Conservation (phyloP, 1,140 invertebrate genomes). For the Lucilia sericata region DNA sequence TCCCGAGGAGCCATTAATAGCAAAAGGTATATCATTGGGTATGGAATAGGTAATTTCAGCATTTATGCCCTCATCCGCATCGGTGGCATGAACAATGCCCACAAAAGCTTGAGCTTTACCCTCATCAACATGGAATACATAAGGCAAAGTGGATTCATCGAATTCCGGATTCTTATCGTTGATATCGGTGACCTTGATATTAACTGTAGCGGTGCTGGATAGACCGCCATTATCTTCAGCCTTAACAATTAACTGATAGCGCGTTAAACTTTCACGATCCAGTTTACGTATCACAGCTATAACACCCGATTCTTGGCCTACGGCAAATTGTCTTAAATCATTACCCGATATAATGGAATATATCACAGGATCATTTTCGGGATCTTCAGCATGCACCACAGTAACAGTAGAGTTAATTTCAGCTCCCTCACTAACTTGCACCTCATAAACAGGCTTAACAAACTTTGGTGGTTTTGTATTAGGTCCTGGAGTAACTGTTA, state of each 20-base stretch:
- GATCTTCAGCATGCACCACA: slow-evolving; percentile 83
- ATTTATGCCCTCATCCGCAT: slow-evolving; percentile 82
- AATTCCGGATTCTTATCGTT: slow-evolving; percentile 92
- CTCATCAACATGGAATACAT: slow-evolving; percentile 86
- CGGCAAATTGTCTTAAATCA: slow-evolving; percentile 85
- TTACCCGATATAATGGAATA: slow-evolving; percentile 90
- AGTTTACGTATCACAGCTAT: slow-evolving; percentile 85
- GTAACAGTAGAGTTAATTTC: slow-evolving; percentile 87
- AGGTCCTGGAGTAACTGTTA: slow-evolving; percentile 83
- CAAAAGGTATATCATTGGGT: slow-evolving; percentile 82
- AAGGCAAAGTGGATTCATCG: slow-evolving; percentile 76
- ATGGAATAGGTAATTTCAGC: slow-evolving; percentile 77
- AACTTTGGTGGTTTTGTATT: slow-evolving; percentile 88
- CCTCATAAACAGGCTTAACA: slow-evolving; percentile 82
- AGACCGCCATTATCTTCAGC: slow-evolving; percentile 88
- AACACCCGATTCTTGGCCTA: slow-evolving; percentile 84
- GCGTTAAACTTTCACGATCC: slow-evolving; percentile 87
- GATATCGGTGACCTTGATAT: slow-evolving; percentile 89
- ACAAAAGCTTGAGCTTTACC: slow-evolving; percentile 77
- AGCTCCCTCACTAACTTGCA: slow-evolving; percentile 88
- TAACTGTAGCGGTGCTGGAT: slow-evolving; percentile 83
- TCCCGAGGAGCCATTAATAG: slow-evolving; percentile 81
- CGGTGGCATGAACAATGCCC: slow-evolving; percentile 84
- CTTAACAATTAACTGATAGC: slow-evolving; percentile 86
- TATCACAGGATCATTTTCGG: slow-evolving; percentile 87